Conservation (phyloP, 2,113 vertebrate genomes). For the Aspidoscelis tigris region DNA sequence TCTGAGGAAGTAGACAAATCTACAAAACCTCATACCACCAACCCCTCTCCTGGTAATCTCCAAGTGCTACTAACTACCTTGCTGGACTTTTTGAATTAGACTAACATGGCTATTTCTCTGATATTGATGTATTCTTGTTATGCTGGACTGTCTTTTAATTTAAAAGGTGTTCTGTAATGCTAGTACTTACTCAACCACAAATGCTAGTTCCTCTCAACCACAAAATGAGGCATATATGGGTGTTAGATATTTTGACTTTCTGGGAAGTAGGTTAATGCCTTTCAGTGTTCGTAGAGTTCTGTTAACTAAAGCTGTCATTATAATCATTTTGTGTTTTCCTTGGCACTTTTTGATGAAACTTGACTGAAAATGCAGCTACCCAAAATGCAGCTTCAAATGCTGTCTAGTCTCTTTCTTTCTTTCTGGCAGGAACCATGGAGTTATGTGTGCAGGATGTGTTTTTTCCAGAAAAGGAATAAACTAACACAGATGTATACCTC, state of each 20-base stretch:
- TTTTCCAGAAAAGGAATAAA: neutral
- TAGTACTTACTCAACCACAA: neutral
- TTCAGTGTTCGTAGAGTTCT: neutral
- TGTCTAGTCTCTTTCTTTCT: constrained; percentile 16
- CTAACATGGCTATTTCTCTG: too few species aligned
- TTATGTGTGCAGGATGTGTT: neutral
- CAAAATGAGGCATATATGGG: neutral
- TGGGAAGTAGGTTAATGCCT: neutral
- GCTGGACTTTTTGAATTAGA: too few species aligned
- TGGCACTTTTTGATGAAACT: neutral
- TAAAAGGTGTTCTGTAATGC: neutral
- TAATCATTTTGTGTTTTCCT: neutral
- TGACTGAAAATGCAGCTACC: neutral
- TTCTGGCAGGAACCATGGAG: neutral
- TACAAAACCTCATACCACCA: too few species aligned
- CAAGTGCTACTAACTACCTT: too few species aligned
- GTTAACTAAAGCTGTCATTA: constrained; percentile 13
- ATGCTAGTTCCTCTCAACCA: neutral
- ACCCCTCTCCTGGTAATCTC: too few species aligned
- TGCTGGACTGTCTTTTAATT: neutral
- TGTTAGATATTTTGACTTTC: neutral
- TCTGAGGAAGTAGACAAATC: too few species aligned
- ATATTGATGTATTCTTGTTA: neutral
- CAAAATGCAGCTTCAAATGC: neutral
- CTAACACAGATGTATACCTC: neutral